These are phyloP conservation scores for Epiblema foenella DNA, from an alignment of 2,888 invertebrate species.

Conservation along the genomic window DNA sequence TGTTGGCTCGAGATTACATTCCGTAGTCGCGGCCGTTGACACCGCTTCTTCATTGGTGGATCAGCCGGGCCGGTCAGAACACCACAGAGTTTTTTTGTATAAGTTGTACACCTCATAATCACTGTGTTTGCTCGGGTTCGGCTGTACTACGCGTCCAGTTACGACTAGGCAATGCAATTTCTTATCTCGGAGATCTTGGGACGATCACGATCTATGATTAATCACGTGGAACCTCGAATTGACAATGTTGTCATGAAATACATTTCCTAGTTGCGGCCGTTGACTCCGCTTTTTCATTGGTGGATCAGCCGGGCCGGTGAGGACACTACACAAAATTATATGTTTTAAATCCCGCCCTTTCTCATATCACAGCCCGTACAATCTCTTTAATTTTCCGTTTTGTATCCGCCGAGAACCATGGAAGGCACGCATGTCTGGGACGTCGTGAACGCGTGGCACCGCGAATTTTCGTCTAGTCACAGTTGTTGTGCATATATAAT, in stretches of 20 bases:
- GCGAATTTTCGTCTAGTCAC: constrained; percentile 73
- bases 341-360: not conserved
- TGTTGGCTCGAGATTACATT: too few relatives aligned
- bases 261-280: not conserved
- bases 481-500: constrained; percentile 67
- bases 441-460: constrained; percentile 49
- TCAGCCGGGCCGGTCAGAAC: not conserved
- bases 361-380: not conserved
- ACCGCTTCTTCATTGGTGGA: too few relatives aligned
- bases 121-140: not conserved
- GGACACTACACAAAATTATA: not conserved
- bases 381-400: not conserved
- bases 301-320: constrained; percentile 1
- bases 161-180: too few relatives aligned
- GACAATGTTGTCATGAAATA: not conserved
- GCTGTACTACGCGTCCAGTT: not conserved
- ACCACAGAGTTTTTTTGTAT: not conserved
- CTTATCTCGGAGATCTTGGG: too few relatives aligned
- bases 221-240: too few relatives aligned
- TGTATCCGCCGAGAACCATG: not conserved
- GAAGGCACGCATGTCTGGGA: not conserved
- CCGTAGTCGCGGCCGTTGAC: too few relatives aligned
- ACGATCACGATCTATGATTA: too few relatives aligned
- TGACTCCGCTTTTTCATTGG: not conserved
- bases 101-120: not conserved